Percentiles rank a stretch among this genome's conserved stretches.
These are phyloP conservation scores for Dasyprocta punctata DNA, from an alignment of 2,113 vertebrate species.

Conservation along the genomic window DNA sequence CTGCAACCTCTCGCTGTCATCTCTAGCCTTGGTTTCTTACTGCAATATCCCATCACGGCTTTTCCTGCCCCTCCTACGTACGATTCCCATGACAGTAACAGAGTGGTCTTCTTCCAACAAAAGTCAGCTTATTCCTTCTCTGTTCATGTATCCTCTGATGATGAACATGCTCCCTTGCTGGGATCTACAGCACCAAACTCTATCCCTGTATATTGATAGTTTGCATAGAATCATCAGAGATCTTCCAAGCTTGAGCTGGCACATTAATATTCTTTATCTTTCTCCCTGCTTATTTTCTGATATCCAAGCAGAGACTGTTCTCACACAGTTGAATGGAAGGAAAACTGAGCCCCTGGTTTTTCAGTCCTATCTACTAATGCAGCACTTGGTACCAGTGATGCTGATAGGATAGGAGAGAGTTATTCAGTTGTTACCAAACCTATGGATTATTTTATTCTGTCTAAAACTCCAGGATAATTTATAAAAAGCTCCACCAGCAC, in stretches of 20 bases:
- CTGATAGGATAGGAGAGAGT: neutral
- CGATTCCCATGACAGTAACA: neutral
- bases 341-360: neutral
- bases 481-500: neutral
- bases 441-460: neutral
- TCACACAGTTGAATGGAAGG: neutral
- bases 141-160: neutral
- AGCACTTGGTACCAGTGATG: neutral
- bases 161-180: neutral
- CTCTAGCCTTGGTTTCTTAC: neutral
- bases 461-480: conserved; percentile 5
- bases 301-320: neutral
- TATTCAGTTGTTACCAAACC: neutral
- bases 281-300: neutral
- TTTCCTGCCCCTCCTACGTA: neutral
- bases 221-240: neutral
- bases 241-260: neutral
- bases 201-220: neutral
- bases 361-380: neutral
- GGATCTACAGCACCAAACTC: neutral
- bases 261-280: neutral
- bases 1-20: neutral
- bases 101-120: neutral
- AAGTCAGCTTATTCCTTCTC: neutral
- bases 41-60: neutral